Conservation (phyloP, 2,113 vertebrate species). For the Notiomystis cincta region DNA sequence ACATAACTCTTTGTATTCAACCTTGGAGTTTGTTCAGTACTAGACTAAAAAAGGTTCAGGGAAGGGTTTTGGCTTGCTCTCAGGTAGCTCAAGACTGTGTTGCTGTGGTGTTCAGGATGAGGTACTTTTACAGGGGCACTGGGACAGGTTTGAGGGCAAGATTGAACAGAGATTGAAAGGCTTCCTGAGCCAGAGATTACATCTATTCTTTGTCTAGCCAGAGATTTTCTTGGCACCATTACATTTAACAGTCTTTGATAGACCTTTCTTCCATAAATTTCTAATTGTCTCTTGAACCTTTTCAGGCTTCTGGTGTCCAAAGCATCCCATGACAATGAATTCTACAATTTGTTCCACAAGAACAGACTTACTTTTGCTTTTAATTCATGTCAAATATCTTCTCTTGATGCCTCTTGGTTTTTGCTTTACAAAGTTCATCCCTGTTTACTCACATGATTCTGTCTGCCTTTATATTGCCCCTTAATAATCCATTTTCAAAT, state of each 20-base stretch:
- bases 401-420: not conserved
- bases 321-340: not conserved
- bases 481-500: not conserved
- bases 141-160: not conserved
- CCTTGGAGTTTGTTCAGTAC: not conserved
- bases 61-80: not conserved
- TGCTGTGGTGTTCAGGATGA: not conserved
- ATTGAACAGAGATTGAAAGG: not conserved
- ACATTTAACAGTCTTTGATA: not conserved
- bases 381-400: not conserved
- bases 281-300: not conserved
- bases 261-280: not conserved
- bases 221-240: not conserved
- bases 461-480: not conserved
- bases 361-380: not conserved
- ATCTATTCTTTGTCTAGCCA: not conserved
- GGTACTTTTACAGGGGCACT: not conserved
- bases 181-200: not conserved
- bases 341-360: not conserved
- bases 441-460: not conserved
- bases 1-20: not conserved
- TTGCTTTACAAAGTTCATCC: not conserved
- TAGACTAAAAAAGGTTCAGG: not conserved
- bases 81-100: not conserved
- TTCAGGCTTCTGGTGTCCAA: not conserved